Evolutionary conservation across 2,797 vertebrate species (phyloP).

Genomic region (Pangasius macronema): DNA sequence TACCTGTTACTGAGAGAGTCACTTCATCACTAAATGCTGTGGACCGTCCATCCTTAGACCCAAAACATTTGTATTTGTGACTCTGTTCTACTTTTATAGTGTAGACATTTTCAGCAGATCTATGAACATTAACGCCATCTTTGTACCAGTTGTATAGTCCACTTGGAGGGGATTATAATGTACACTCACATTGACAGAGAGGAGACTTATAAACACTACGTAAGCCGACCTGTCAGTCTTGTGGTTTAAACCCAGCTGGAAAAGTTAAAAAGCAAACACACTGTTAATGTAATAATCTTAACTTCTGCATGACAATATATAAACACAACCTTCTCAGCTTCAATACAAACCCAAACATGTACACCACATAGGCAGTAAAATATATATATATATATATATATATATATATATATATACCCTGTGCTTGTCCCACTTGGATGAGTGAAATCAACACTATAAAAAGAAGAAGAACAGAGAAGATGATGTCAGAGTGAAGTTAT

Average conservation of each 20-base stretch:
- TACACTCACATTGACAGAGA: too few species aligned
- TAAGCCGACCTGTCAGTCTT: too few species aligned
- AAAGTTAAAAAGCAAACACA: background rate
- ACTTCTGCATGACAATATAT: background rate
- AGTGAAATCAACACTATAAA: constrained; percentile 1
- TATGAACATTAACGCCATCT: background rate
- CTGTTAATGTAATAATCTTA: background rate
- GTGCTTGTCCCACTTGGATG: background rate
- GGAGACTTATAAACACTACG: too few species aligned
- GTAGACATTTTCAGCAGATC: background rate
- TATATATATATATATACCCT: background rate
- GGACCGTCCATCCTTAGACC: background rate
- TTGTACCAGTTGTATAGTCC: background rate
- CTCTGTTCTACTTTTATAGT: background rate
- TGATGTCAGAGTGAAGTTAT: background rate
- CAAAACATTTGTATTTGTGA: background rate
- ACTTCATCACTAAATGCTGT: background rate
- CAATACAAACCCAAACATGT: background rate
- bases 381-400: background rate
- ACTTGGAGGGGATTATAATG: too few species aligned
- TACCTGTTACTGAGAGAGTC: constrained; percentile 19
- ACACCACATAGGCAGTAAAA: background rate
- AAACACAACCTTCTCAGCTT: background rate
- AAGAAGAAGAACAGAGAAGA: background rate
- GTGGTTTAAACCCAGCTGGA: background rate